Evolutionary conservation across 2,888 invertebrate genomes (phyloP).

Genomic region (Andrena chrysosceles): DNA sequence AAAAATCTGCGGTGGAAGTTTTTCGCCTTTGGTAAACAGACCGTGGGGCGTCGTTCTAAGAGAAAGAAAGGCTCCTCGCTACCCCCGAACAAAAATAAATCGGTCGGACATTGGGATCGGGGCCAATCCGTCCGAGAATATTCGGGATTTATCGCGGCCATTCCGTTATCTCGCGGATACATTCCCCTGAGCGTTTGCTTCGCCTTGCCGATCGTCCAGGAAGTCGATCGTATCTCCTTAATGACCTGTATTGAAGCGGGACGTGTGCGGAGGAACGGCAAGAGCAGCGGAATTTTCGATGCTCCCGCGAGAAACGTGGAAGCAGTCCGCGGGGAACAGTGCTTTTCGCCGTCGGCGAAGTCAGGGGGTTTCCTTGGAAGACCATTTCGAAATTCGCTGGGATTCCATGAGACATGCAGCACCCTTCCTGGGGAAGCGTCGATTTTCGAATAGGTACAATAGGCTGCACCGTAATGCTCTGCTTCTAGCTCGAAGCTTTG

Average conservation of each 20-base stretch:
- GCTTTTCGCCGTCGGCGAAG: neutral
- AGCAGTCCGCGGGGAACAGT: neutral
- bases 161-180: slow-evolving; percentile 29
- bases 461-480: neutral
- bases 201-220: slow-evolving; percentile 17
- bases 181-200: neutral
- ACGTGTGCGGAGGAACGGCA: neutral
- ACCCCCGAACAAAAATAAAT: slow-evolving; percentile 39
- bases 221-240: slow-evolving; percentile 38
- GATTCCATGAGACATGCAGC: neutral
- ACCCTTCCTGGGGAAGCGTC: neutral
- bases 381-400: neutral
- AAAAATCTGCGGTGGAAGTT: slow-evolving; percentile 27
- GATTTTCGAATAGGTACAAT: neutral
- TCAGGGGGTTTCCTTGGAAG: neutral
- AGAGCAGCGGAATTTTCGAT: neutral
- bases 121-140: slow-evolving; percentile 54
- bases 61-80: slow-evolving; percentile 40
- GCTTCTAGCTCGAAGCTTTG: slow-evolving; percentile 1
- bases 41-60: neutral
- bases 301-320: neutral
- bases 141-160: slow-evolving; percentile 48
- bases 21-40: slow-evolving; percentile 41
- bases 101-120: slow-evolving; percentile 49
- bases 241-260: slow-evolving; percentile 33